These are phyloP conservation scores for Melitaea cinxia DNA, from an alignment of 1,140 invertebrate genomes.

Conservation along the genomic window DNA sequence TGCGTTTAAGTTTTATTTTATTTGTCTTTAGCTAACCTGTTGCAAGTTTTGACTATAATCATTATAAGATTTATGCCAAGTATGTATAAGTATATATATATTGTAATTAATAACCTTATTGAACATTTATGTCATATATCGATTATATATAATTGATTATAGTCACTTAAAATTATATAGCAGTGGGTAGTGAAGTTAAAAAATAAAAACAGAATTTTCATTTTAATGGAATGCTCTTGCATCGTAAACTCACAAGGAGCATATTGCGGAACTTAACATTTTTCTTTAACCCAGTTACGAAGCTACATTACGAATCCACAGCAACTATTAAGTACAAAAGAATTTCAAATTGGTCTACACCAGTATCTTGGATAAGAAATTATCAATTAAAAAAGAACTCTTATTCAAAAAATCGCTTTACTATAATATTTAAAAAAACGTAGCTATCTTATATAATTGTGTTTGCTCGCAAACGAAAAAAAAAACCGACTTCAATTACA, in stretches of 20 bases:
- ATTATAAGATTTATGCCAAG: too few relatives aligned
- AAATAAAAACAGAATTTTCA: conserved; percentile 11
- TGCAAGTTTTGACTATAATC: too few relatives aligned
- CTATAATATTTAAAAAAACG: too few relatives aligned
- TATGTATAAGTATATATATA: too few relatives aligned
- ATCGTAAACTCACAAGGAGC: conserved; percentile 45
- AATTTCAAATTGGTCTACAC: conserved; percentile 15
- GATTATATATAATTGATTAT: not conserved
- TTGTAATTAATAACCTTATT: too few relatives aligned
- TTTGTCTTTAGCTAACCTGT: too few relatives aligned
- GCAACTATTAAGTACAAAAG: conserved; percentile 42
- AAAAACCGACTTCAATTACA: too few relatives aligned
- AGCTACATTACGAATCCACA: conserved; percentile 39
- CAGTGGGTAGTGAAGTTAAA: conserved; percentile 12
- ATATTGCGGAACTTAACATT: conserved; percentile 66
- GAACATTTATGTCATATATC: not conserved
- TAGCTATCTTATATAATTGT: too few relatives aligned
- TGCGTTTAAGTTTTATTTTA: too few relatives aligned
- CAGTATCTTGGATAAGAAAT: not conserved
- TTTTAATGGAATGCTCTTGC: conserved; percentile 52
- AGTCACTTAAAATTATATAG: not conserved
- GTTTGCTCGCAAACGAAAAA: too few relatives aligned
- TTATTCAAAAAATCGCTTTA: not conserved
- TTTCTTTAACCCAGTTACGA: conserved; percentile 65
- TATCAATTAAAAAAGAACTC: too few relatives aligned